Percentiles rank a stretch among this genome's conserved stretches.
These are phyloP conservation scores for Sinosuthora webbiana DNA, from an alignment of 2,113 vertebrate genomes.

Conservation along the genomic window DNA sequence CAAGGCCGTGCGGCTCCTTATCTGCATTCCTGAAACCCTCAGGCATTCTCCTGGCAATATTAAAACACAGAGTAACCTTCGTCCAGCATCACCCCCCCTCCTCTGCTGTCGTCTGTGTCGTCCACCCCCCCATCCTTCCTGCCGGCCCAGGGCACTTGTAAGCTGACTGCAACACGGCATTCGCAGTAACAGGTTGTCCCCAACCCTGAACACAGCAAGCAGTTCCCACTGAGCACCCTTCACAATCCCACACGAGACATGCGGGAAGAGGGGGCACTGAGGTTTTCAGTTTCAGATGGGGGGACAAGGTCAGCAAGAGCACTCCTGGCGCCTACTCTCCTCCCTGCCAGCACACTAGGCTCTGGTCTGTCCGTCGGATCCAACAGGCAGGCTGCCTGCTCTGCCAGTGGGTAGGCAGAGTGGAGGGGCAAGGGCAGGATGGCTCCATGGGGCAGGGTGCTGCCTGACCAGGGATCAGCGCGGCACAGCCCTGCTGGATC, in stretches of 20 bases:
- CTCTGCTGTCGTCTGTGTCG: neutral
- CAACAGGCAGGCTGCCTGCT: neutral
- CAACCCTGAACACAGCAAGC: neutral
- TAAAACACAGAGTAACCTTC: conserved; percentile 68
- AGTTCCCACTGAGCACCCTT: neutral
- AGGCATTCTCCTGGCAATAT: conserved; percentile 69
- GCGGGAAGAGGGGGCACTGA: neutral
- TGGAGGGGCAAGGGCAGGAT: neutral
- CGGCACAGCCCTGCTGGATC: neutral
- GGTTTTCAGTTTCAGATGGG: neutral
- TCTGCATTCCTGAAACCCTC: conserved; percentile 72
- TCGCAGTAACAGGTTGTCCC: conserved; percentile 25
- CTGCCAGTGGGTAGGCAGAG: neutral
- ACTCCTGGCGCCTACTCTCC: neutral
- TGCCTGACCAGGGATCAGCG: neutral
- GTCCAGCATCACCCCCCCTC: conserved; percentile 41
- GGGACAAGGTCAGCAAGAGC: neutral
- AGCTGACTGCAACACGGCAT: neutral
- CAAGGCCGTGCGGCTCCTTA: conserved; percentile 58
- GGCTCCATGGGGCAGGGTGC: neutral
- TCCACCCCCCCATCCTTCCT: neutral
- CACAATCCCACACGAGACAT: neutral
- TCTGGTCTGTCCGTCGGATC: neutral
- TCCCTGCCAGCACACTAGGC: neutral
- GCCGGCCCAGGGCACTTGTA: neutral